Evolutionary conservation across 2,888 invertebrate genomes (phyloP).

Genomic region (Allacma fusca): DNA sequence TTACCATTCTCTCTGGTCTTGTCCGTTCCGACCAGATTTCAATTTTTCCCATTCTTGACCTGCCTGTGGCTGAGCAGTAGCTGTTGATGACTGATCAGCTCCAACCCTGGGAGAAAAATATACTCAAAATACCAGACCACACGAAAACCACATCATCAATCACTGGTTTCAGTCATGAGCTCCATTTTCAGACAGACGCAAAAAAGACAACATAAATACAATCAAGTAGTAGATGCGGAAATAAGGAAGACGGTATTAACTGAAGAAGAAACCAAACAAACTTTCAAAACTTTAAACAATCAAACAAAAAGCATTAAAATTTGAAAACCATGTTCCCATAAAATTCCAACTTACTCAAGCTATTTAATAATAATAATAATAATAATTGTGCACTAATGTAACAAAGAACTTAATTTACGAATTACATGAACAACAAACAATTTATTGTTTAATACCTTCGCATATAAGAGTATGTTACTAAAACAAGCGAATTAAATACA

Average conservation of each 20-base stretch:
- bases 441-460: too few species aligned
- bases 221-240: slow-evolving; percentile 1
- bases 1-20: slow-evolving; percentile 57
- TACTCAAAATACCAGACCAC: slow-evolving; percentile 43
- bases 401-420: too few species aligned
- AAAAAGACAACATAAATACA: slow-evolving; percentile 24
- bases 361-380: neutral
- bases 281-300: neutral
- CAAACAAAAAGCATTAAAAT: neutral
- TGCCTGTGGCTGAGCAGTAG: slow-evolving; percentile 45
- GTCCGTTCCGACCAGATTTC: slow-evolving; percentile 53
- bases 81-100: slow-evolving; percentile 43
- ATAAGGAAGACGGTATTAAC: slow-evolving; percentile 8
- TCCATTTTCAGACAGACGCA: slow-evolving; percentile 20
- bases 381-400: slow-evolving; percentile 13
- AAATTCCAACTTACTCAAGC: neutral
- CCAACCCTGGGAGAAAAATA: slow-evolving; percentile 43
- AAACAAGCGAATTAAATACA: too few species aligned
- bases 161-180: slow-evolving; percentile 28
- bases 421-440: too few species aligned
- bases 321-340: neutral
- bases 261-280: slow-evolving; percentile 18
- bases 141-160: slow-evolving; percentile 43
- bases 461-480: too few species aligned
- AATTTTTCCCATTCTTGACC: slow-evolving; percentile 50